Evolutionary conservation across 1,140 invertebrate species (phyloP).

Genomic region (Zaprionus taronus): DNA sequence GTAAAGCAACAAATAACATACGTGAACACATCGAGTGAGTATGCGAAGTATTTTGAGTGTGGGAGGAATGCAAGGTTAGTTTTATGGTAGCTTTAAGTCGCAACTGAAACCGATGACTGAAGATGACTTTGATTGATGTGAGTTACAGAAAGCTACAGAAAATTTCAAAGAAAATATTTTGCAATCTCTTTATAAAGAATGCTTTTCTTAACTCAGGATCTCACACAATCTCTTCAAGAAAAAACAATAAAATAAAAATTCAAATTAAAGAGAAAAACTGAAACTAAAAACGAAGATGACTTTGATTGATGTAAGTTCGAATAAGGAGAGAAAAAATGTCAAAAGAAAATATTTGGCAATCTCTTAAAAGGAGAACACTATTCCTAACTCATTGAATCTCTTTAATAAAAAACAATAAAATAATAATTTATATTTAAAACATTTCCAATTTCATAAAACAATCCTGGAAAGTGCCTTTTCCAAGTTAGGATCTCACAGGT

Average conservation of each 20-base stretch:
- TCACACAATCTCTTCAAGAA: background rate
- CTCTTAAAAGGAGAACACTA: background rate
- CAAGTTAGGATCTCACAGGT: background rate
- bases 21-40: background rate
- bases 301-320: background rate
- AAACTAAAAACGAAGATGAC: background rate
- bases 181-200: background rate
- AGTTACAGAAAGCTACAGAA: background rate
- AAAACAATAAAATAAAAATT: background rate
- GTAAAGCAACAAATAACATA: background rate
- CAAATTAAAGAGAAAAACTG: background rate
- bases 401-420: background rate
- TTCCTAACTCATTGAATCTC: background rate
- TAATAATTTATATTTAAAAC: background rate
- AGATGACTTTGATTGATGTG: background rate
- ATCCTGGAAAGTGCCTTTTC: background rate
- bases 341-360: background rate
- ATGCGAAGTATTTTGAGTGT: background rate
- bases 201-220: background rate
- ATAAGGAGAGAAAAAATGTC: no score
- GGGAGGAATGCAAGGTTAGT: slow-evolving; percentile 27
- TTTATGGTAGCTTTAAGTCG: background rate
- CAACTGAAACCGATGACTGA: background rate
- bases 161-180: background rate
- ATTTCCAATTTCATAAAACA: background rate